Conservation (phyloP, 2,797 vertebrate species). For the Alexandromys oeconomus region DNA sequence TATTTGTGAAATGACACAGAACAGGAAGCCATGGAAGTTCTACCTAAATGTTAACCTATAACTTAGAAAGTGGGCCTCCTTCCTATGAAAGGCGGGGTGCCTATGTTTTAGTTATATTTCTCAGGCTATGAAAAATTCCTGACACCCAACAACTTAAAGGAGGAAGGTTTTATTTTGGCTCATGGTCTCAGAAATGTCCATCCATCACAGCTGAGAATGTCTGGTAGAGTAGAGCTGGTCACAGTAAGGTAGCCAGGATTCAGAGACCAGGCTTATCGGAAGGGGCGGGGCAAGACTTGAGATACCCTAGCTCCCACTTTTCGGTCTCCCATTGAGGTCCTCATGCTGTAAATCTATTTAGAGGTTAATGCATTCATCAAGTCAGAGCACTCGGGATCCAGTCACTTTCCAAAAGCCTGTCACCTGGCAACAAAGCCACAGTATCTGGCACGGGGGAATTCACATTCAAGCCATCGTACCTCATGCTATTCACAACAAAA, state of each 20-base stretch:
- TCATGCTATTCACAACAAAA: neutral
- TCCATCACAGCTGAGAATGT: neutral
- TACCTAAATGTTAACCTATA: neutral
- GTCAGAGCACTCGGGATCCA: neutral
- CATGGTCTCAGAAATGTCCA: neutral
- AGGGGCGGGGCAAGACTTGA: neutral
- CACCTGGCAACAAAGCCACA: neutral
- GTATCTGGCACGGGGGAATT: neutral
- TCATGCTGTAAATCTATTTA: neutral
- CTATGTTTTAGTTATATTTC: neutral
- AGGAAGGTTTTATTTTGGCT: neutral
- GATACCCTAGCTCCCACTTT: neutral
- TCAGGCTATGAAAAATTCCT: neutral
- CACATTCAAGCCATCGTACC: neutral
- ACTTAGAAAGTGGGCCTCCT: neutral
- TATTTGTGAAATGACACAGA: conserved; percentile 1
- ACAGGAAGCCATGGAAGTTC: neutral
- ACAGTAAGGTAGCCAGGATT: neutral
- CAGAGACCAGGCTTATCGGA: neutral
- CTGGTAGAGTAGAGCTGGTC: neutral
- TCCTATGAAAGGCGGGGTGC: neutral
- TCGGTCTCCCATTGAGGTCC: neutral
- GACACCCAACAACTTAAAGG: neutral
- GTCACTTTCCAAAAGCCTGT: neutral
- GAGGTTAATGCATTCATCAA: neutral